Conservation (phyloP, 2,113 vertebrate species). For the Geococcyx californianus region DNA sequence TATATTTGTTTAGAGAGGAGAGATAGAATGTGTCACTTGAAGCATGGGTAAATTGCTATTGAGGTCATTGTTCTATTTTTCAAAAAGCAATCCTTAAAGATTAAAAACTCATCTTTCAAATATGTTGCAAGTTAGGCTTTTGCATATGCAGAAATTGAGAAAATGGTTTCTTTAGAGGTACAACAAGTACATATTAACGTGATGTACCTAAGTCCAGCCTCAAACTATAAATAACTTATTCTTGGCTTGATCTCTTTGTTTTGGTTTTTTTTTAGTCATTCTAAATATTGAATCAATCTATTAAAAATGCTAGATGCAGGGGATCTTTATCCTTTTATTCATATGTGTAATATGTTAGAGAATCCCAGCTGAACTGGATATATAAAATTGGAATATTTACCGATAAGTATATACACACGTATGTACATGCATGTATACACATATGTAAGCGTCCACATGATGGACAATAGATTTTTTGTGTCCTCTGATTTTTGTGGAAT, state of each 20-base stretch:
- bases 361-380: background rate
- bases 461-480: background rate
- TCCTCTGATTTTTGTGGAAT: background rate
- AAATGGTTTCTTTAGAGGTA: background rate
- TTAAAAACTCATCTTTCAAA: background rate
- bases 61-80: background rate
- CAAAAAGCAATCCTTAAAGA: background rate
- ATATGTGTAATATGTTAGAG: background rate
- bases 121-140: background rate
- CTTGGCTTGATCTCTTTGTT: background rate
- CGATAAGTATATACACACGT: background rate
- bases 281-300: background rate
- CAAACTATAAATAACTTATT: background rate
- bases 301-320: background rate
- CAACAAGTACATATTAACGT: background rate
- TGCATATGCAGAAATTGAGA: background rate
- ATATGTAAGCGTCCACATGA: fast-evolving
- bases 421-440: background rate
- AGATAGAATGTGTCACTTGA: background rate
- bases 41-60: background rate
- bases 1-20: background rate
- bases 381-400: background rate
- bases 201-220: background rate
- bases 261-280: background rate
- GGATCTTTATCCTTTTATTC: background rate